Conservation (phyloP, 2,888 invertebrate genomes). For the Tigriopus californicus region DNA sequence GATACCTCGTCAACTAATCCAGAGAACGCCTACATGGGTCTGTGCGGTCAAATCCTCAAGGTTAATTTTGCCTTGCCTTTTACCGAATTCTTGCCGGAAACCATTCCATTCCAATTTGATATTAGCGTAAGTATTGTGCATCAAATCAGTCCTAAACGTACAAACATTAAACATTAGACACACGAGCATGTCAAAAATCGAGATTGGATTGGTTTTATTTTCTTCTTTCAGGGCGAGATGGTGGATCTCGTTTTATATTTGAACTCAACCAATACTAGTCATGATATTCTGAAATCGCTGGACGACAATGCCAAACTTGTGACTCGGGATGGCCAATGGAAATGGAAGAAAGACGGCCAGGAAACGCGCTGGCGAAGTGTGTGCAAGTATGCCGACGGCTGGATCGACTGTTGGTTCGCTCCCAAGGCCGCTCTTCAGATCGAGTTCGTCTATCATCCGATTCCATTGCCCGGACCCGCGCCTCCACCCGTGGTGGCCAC, state of each 20-base stretch:
- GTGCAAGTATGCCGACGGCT: conserved; percentile 36
- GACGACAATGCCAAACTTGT: conserved; percentile 72
- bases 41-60: not conserved
- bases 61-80: conserved; percentile 65
- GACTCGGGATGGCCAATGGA: conserved; percentile 44
- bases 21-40: conserved; percentile 34
- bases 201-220: conserved; percentile 18
- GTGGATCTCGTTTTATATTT: conserved; percentile 72
- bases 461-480: conserved; percentile 65
- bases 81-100: conserved; percentile 75
- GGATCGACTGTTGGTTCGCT: conserved; percentile 93
- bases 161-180: not conserved
- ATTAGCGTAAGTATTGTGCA: not conserved
- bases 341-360: conserved; percentile 41
- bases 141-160: too few relatives aligned
- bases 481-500: conserved; percentile 82
- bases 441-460: conserved; percentile 75
- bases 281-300: conserved; percentile 58
- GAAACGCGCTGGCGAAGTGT: not conserved
- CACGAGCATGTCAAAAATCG: not conserved
- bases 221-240: conserved; percentile 50
- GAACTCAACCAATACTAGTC: conserved; percentile 75
- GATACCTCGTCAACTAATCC: conserved; percentile 59
- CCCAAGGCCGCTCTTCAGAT: conserved; percentile 83
- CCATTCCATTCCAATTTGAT: conserved; percentile 44